Evolutionary conservation across 2,888 invertebrate species (phyloP).

Genomic region (Corythucha ciliata): DNA sequence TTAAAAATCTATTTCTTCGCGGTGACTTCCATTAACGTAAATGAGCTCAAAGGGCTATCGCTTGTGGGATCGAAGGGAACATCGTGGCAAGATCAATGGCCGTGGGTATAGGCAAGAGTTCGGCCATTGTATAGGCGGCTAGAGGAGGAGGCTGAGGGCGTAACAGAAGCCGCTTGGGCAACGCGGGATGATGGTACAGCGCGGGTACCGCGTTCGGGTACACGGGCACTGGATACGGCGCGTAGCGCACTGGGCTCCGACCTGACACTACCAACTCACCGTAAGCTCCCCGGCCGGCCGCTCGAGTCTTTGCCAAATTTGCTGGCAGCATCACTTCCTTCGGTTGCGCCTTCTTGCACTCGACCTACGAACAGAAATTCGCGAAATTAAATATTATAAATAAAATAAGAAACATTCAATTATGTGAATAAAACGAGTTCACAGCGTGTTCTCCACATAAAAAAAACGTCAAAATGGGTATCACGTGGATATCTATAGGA

Average conservation of each 20-base stretch:
- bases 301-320: constrained; percentile 89
- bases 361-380: constrained; percentile 67
- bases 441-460: too few relatives aligned
- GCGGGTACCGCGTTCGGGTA: constrained; percentile 40
- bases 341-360: constrained; percentile 99
- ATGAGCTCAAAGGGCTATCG: constrained; percentile 34
- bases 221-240: constrained; percentile 33
- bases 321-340: constrained; percentile 99
- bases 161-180: constrained; percentile 34
- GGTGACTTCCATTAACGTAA: too few relatives aligned
- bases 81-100: constrained; percentile 51
- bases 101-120: constrained; percentile 60
- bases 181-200: constrained; percentile 40
- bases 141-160: constrained; percentile 46
- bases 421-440: not conserved
- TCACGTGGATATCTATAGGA: too few relatives aligned
- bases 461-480: too few relatives aligned
- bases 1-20: too few relatives aligned
- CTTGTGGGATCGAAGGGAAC: constrained; percentile 29
- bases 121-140: constrained; percentile 58
- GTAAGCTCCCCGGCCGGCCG: constrained; percentile 91
- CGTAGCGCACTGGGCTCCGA: constrained; percentile 30
- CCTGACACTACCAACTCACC: constrained; percentile 89
- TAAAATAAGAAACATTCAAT: not conserved
- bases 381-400: not conserved